A percentile compares a stretch with the other conserved stretches of the same genome.
Evolutionary conservation across 2,113 vertebrate genomes (phyloP).

Genomic region (Barnardius zonarius): DNA sequence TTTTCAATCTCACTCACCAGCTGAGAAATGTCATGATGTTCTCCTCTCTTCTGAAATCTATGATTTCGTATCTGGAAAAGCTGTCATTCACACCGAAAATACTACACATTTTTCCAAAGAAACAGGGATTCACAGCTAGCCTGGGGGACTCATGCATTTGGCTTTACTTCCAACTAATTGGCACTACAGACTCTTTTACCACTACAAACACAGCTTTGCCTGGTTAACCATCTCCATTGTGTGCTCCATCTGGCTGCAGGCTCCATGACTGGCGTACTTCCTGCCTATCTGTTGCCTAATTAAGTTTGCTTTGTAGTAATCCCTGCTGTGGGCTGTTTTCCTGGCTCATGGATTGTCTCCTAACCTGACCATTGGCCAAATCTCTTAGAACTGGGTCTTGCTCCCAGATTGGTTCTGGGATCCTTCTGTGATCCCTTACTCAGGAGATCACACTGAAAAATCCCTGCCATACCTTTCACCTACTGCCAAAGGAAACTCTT

Average conservation of each 20-base stretch:
- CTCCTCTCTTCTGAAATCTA: neutral
- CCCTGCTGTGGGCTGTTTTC: conserved; percentile 3
- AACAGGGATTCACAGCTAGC: neutral
- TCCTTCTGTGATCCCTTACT: neutral
- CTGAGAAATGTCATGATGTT: neutral
- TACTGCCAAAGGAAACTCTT: neutral
- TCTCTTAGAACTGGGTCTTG: neutral
- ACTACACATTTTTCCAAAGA: neutral
- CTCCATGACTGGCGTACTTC: conserved; percentile 49
- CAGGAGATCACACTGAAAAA: neutral
- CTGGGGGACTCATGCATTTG: neutral
- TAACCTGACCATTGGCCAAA: neutral
- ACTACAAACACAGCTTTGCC: neutral
- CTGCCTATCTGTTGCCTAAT: conserved; percentile 59
- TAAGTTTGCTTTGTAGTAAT: conserved; percentile 55
- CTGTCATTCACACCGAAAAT: neutral
- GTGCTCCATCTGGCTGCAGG: conserved; percentile 21
- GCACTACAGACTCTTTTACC: neutral
- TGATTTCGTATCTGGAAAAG: neutral
- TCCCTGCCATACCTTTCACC: neutral
- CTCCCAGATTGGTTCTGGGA: neutral
- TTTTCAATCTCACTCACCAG: neutral
- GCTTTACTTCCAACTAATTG: neutral
- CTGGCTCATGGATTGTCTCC: neutral
- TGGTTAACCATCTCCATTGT: neutral